phyloP scores from a whole-genome alignment of 1,140 invertebrate species.

The Drosophila virilis region DNA sequence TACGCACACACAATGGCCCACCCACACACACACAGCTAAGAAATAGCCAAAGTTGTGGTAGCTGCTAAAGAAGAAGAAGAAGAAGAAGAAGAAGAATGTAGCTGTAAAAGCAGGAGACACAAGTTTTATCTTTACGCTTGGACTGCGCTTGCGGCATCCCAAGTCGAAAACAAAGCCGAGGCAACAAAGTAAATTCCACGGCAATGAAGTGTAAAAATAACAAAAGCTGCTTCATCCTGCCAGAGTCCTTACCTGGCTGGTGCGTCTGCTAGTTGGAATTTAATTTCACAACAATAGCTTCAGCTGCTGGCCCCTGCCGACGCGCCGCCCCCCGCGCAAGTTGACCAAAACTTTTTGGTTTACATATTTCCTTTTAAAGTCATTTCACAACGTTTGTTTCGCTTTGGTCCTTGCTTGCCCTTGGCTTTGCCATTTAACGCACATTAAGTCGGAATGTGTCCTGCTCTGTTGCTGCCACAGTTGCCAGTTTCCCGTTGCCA shows the following conservation, averaged over 20 bases:
- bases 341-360: slow-evolving; percentile 44
- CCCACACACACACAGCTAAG: slow-evolving; percentile 16
- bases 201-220: slow-evolving; percentile 64
- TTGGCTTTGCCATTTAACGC: slow-evolving; percentile 50
- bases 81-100: slow-evolving; percentile 14
- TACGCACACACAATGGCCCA: slow-evolving; percentile 33
- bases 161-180: slow-evolving; percentile 50
- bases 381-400: slow-evolving; percentile 9
- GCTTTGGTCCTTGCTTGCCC: slow-evolving; percentile 8
- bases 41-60: slow-evolving; percentile 46
- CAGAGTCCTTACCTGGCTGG: slow-evolving; percentile 3
- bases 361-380: slow-evolving; percentile 49
- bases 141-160: slow-evolving; percentile 44
- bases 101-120: slow-evolving; percentile 38
- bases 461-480: slow-evolving; percentile 26
- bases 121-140: slow-evolving; percentile 61
- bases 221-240: slow-evolving; percentile 38
- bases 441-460: slow-evolving; percentile 53
- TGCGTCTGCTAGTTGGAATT: slow-evolving; percentile 46
- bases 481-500: slow-evolving; percentile 3
- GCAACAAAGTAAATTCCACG: slow-evolving; percentile 58
- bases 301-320: not conserved
- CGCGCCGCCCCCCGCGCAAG: not conserved
- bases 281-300: slow-evolving; percentile 51
- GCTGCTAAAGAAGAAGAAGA: not conserved